phyloP scores from a whole-genome alignment of 2,113 vertebrate genomes.

The Boleophthalmus pectinirostris region DNA sequence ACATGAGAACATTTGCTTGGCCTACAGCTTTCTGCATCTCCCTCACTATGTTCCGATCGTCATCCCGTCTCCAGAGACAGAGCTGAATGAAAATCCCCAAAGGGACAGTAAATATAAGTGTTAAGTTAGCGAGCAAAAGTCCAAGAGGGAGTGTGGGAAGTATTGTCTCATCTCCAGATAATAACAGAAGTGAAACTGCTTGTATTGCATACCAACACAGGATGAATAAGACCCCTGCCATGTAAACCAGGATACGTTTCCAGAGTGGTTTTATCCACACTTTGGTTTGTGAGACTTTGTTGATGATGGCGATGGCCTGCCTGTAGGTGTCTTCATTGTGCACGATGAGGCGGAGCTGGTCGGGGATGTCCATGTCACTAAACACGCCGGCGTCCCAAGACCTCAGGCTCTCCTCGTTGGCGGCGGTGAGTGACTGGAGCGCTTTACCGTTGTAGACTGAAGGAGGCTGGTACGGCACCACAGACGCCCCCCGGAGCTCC shows the following conservation, averaged over 20 bases:
- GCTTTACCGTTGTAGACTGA: slow-evolving; percentile 66
- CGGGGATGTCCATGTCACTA: slow-evolving; percentile 61
- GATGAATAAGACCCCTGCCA: background rate
- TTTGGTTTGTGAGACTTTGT: slow-evolving; percentile 33
- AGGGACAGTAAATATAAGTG: background rate
- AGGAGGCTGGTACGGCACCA: slow-evolving; percentile 50
- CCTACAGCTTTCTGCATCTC: slow-evolving; percentile 38
- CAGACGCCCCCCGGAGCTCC: slow-evolving; percentile 19
- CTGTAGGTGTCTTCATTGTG: slow-evolving; percentile 54
- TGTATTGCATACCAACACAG: accelerated
- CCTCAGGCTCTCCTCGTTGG: slow-evolving; percentile 50
- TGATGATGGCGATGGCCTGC: slow-evolving; percentile 55
- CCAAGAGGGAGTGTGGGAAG: no score
- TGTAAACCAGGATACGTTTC: background rate
- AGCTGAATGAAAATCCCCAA: background rate
- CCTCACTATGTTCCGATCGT: slow-evolving; percentile 25
- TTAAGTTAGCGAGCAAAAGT: background rate
- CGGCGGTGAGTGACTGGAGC: slow-evolving; percentile 53
- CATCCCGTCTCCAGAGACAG: slow-evolving; percentile 9
- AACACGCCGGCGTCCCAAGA: slow-evolving; percentile 56
- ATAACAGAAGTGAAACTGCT: accelerated
- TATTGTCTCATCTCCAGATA: no score
- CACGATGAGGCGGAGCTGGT: slow-evolving; percentile 58
- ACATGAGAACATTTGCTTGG: slow-evolving; percentile 58
- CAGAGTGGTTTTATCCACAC: slow-evolving; percentile 30